phyloP scores from a whole-genome alignment of 2,888 invertebrate species.

The Dryobota labecula region DNA sequence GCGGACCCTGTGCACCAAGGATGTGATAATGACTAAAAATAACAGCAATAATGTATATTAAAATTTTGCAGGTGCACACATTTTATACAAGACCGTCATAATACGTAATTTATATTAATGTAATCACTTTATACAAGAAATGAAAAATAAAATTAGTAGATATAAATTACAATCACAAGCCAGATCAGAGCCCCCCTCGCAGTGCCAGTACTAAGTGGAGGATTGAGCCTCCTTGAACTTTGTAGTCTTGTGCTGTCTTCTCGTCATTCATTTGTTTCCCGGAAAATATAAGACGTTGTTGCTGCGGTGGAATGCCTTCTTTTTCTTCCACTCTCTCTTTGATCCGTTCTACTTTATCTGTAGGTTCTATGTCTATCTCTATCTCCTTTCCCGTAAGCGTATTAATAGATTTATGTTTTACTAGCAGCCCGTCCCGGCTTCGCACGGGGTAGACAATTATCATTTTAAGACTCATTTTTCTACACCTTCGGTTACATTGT shows the following conservation, averaged over 20 bases:
- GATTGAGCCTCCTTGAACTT: conserved; percentile 99
- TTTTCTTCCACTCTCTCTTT: conserved; percentile 99
- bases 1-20: no score
- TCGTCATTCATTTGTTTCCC: conserved; percentile 99
- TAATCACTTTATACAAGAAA: conserved; percentile 84
- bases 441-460: no score
- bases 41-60: neutral
- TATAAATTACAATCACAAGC: conserved; percentile 86
- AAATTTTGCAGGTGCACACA: conserved; percentile 23
- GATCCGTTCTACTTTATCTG: conserved; percentile 99
- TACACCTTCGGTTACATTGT: no score
- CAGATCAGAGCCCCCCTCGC: conserved; percentile 94
- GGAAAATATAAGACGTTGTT: conserved; percentile 99
- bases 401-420: no score
- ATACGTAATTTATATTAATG: conserved; percentile 40
- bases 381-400: conserved; percentile 98
- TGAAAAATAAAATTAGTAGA: conserved; percentile 81
- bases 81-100: neutral
- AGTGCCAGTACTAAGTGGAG: conserved; percentile 99
- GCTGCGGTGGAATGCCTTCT: conserved; percentile 99
- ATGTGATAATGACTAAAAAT: neutral
- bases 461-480: no score
- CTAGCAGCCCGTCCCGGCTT: no score
- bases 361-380: conserved; percentile 99
- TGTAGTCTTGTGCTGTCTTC: conserved; percentile 99